Evolutionary conservation across 2,888 invertebrate species (phyloP), one percentile per base, ranked within the genome.

Genomic region (Cataglyphis livida): DNA sequence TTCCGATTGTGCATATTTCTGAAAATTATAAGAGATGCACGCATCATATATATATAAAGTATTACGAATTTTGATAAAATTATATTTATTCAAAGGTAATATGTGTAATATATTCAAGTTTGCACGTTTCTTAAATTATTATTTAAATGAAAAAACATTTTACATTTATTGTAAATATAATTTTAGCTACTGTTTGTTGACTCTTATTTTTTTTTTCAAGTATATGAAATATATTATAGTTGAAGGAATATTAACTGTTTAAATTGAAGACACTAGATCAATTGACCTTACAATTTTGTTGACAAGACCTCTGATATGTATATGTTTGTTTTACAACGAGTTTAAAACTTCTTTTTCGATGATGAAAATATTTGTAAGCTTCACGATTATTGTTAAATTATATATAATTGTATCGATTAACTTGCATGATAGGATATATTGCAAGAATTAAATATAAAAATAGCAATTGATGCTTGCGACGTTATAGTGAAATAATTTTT

Each of bases 221-320:
- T 21, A 0, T 15, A 3, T 15, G 21, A 15, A 70, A 12, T 35
- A 57, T n/a, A n/a, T n/a, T n/a, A 25, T 1, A 21, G 10, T n/a
- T 28, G 6, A 54, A 9, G 1, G 15, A 7, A 38, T 70, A 51
- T 68, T 15, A 32, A 51, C 1, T 51, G 12, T 51, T 9, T 70
- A 0, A 51, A 51, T 32, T 61, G 3, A 66, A 54, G 12, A 38
- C 25, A 25, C 25, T 25, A 25, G 15, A 71, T 25, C 9, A 28
- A 65, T 66, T 65, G 15, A 4, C 54, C 35, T 71, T 71, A 57
- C 15, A 35, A 54, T 54, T 15, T 10, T 71, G 15, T 41, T 25
- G 9, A 73, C 28, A 73, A 73, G 4, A 7, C 25, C 12, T 7
- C 59, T 59, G 4, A 12, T 38, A 10, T 3, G 1, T 18, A 25